Conservation (phyloP, 2,888 invertebrate species). For the Dynastes grantii region DNA sequence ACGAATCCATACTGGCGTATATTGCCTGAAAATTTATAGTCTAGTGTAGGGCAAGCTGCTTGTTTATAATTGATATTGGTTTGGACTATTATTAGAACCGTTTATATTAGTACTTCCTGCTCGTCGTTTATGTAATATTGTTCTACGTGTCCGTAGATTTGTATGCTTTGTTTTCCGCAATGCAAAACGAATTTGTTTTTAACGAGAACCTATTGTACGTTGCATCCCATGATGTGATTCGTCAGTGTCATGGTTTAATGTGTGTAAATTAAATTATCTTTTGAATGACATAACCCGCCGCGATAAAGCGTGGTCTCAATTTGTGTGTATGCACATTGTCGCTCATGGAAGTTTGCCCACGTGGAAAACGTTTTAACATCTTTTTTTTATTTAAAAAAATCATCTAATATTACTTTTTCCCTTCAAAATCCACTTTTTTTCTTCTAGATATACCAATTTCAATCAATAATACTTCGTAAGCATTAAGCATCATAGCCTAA, state of each 20-base stretch:
- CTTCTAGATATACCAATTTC: too few species aligned
- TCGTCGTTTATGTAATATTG: background rate
- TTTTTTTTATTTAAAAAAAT: too few species aligned
- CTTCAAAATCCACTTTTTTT: too few species aligned
- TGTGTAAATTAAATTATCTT: constrained; percentile 20
- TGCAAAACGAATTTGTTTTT: constrained; percentile 10
- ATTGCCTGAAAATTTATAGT: constrained; percentile 10
- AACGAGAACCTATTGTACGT: constrained; percentile 4
- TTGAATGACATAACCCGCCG: background rate
- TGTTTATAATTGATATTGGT: constrained; percentile 15
- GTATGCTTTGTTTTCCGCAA: constrained; percentile 18
- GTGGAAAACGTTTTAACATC: too few species aligned
- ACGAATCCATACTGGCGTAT: background rate
- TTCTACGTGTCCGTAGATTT: background rate
- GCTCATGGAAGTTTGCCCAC: too few species aligned
- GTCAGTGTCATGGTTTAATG: constrained; percentile 5
- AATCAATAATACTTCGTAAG: too few species aligned
- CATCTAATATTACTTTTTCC: too few species aligned
- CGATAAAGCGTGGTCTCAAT: background rate
- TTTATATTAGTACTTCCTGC: constrained; percentile 28
- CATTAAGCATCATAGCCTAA: too few species aligned
- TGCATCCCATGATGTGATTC: background rate
- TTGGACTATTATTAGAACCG: constrained; percentile 33
- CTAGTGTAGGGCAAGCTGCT: background rate
- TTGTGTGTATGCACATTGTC: background rate